Evolutionary conservation across 2,888 invertebrate species (phyloP), one percentile per base, ranked within the genome.

Genomic region (Monopis laevigella): DNA sequence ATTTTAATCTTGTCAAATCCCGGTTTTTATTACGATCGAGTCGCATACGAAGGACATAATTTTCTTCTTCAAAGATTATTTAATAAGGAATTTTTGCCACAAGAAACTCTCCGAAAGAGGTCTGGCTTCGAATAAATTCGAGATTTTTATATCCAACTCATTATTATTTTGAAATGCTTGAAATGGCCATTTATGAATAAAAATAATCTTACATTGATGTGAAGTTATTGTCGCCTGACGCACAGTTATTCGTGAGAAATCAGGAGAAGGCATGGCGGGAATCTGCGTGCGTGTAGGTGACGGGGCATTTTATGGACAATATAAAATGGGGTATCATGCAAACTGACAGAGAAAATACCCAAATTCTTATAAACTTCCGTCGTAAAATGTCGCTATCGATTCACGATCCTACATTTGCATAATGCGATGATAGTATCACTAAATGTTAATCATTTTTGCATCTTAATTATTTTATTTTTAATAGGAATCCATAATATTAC

Each of bases 1-100:
- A 74, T 77, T 77, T 77, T 74, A 80, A 80, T 80, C 78, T 73
- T 71, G 74, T 74, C 77, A 69, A 74, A 80, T 80, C 77, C 77
- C 62, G 59, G 62, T 69, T 73, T 80, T 80, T 80, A 80, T 80
- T 67, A 67, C 63, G 62, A 62, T 61, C 59, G 61, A 52, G 47
- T 60, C 55, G 55, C 55, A 59, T 56, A 54, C 57, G 55, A 62
- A 54, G 63, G 67, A 67, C 71, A 73, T 71, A 64, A 73, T 71
- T 75, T 72, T 67, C 63, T 61, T 65, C 68, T 69, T 65, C 69
- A 70, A 73, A 74, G 65, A 72, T 72, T 73, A 74, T 73, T 75
- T 74, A 73, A 73, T 69, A 74, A 69, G 66, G 59, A 62, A 50
- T 65, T 64, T 60, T 63, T 60, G 66, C 65, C 58, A 65, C 66